Evolutionary conservation across 2,797 vertebrate species (phyloP), one percentile per base, ranked within the genome.

Genomic region (Gadopsis bispinosus): DNA sequence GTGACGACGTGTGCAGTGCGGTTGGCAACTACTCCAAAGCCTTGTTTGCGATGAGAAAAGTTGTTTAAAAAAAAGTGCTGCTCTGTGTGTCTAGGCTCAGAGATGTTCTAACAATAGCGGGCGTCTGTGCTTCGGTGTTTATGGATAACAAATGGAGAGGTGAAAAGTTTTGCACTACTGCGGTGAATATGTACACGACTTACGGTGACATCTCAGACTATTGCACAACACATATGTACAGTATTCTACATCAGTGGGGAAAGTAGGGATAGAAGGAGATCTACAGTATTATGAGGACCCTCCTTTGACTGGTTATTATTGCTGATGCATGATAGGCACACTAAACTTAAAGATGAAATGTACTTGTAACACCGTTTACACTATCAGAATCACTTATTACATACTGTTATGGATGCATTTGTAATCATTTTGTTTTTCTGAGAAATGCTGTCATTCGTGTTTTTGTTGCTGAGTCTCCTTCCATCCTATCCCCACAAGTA

Each of bases 321-420:
- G 92, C 92, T 93, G 85, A 91, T 90, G 88, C 73, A 83, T 89
- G 85, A 87, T 81, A 90, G 86, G 84, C 86, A 91, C 88, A 77
- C 67, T 87, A 69, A 83, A 91, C 62, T 1, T 50, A 70, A 79
- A 86, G 68, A 83, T 73, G 72, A 63, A 41, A 84, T 82, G 77
- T 88, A 75, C 78, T 84, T 79, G 43, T 89, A 91, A 91, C 73
- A 88, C 81, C 86, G 66, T 83, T 88, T 76, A 79, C 58, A 66
- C 56, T 63, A 73, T 56, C 73, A 39, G 58, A 78, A 73, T 75
- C 48, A 81, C 65, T 67, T 51, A 45, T 67, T 78, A 80, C 71
- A 74, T 85, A 90, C 83, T 90, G 78, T 45, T 70, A 73, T 43
- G 45, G 79, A 87, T 69, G 69, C 3, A 43, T 77, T 73, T 76